A percentile compares a stretch with the other conserved stretches of the same genome.
Conservation (phyloP, 2,113 vertebrate species). For the Pterophyllum scalare region DNA sequence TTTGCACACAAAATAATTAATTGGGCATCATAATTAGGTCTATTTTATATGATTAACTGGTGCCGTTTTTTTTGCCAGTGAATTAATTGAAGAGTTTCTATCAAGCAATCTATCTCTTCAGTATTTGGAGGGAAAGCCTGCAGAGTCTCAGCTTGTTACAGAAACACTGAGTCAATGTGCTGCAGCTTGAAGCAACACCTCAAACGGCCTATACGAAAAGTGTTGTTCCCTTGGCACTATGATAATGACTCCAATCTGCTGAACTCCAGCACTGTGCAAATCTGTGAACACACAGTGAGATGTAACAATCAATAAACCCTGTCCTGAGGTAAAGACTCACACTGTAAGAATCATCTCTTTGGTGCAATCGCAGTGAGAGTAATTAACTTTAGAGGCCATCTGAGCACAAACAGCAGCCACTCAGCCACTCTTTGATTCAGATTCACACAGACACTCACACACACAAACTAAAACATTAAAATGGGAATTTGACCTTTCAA, state of each 20-base stretch:
- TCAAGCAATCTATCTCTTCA: not conserved
- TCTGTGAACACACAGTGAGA: not conserved
- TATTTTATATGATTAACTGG: not conserved
- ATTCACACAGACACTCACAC: not conserved
- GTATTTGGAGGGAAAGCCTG: not conserved
- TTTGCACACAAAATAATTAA: not conserved
- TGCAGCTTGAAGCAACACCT: slow-evolving; percentile 3
- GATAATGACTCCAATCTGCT: not conserved
- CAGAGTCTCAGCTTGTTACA: not conserved
- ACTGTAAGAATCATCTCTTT: not conserved
- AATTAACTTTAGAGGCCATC: not conserved
- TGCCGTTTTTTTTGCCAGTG: not conserved
- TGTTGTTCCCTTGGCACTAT: not conserved
- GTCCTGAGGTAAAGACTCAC: slow-evolving; percentile 16
- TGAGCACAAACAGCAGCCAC: not conserved
- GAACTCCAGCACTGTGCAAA: not conserved
- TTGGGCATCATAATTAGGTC: not conserved
- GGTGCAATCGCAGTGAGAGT: not conserved
- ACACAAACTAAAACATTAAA: not conserved
- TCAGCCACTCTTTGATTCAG: not conserved
- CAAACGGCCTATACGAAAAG: not conserved
- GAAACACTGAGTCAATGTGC: not conserved
- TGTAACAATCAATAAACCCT: slow-evolving; percentile 18
- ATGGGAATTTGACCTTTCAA: not conserved
- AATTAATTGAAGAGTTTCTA: not conserved